A percentile compares a stretch with the other conserved stretches of the same genome.
Evolutionary conservation across 1,140 invertebrate species (phyloP).

Genomic region (Orchestia grillus): DNA sequence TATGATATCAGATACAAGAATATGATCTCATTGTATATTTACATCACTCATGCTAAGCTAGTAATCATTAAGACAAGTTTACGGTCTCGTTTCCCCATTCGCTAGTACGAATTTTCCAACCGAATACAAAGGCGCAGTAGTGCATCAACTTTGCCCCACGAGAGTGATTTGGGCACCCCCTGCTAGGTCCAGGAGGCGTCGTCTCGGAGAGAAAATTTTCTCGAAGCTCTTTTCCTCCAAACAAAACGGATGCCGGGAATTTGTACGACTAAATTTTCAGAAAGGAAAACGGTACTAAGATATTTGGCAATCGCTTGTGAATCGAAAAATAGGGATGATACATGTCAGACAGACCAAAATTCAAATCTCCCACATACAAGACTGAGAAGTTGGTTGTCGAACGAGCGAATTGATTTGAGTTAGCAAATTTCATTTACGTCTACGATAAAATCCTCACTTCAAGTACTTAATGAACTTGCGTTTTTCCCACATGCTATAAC

Average conservation of each 20-base stretch:
- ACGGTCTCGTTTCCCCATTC: background rate
- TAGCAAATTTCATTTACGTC: background rate
- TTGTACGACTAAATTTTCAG: background rate
- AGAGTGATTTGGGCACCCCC: background rate
- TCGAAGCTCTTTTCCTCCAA: background rate
- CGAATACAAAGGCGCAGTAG: background rate
- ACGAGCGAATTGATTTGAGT: background rate
- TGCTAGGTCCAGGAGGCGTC: background rate
- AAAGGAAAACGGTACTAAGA: background rate
- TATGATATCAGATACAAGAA: background rate
- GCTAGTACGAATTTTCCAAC: background rate
- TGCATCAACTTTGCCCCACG: background rate
- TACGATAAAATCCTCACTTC: background rate
- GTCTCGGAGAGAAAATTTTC: background rate
- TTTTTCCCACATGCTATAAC: background rate
- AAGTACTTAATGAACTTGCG: background rate
- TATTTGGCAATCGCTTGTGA: background rate
- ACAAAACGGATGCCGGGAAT: background rate
- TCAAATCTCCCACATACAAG: background rate
- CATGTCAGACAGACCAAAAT: background rate
- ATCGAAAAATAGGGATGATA: background rate
- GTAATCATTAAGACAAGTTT: background rate
- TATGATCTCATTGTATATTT: background rate
- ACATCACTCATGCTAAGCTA: background rate
- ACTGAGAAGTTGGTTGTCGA: background rate